Evolutionary conservation across 1,140 invertebrate genomes (phyloP), one percentile per base, ranked within the genome.

Genomic region (Scaptomyza montana): DNA sequence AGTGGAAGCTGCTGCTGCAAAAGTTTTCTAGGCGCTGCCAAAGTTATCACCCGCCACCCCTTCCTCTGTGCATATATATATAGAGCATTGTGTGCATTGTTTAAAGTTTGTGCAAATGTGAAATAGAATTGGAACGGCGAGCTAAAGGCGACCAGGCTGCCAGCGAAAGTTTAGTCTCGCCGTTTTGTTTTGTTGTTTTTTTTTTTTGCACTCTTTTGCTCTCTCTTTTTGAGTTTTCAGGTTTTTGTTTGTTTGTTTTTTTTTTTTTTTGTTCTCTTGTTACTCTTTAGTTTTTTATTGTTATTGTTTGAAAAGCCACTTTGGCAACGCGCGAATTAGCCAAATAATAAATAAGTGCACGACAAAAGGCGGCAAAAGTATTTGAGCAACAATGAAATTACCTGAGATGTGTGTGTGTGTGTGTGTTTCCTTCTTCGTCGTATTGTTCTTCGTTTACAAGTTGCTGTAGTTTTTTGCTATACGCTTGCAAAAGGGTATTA

Each of bases 291-390:
- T 75, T 70, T 69, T 70, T 74, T 78, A 78, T 78, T 78, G 75
- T 78, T 78, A 78, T 78, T 78, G 75, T 69, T 72, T 78, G 65
- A 51, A 69, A 71, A 74, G 61, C 71, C 80, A 78, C 80, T 82
- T 77, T 82, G 84, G 77, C 84, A 89, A 74, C 69, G 84, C 84
- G 84, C 84, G 84, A 87, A 87, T 87, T 87, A 87, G 84, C 84
- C 84, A 87, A 89, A 87, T 87, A 87, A 87, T 87, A 87, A 87
- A 87, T 89, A 87, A 89, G 82, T 87, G 84, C 80, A 80, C 49
- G 79, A 87, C 85, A 78, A 87, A 86, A 86, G 63, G 78, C 67
- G 82, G 78, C 75, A 69, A 87, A 84, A 76, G 57, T 59, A 89
- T 82, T 76, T 62, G 62, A 87, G 78, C 81, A 81, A 86, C 82